Evolutionary conservation across 1,140 invertebrate genomes (phyloP), one percentile per base, ranked within the genome.

Genomic region (Drosophila murphyi): DNA sequence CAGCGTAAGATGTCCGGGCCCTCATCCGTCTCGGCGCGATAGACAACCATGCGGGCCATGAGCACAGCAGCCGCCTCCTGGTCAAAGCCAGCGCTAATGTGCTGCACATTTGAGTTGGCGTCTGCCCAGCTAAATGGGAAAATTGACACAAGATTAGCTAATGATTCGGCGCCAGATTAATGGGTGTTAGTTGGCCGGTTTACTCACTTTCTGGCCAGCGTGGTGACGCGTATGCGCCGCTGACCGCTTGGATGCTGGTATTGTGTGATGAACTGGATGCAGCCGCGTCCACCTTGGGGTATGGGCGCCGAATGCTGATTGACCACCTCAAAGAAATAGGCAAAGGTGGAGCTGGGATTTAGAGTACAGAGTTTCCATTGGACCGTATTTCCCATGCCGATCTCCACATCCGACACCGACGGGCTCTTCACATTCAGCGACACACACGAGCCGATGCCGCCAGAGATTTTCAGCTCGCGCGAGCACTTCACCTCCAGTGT

Each of bases 301-400:
- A 99, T 97, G 0, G 98, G 97, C 5, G 97, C 97, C 32, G 98
- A 96, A 92, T 99, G 98, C 94, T 99, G 98, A 93, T 98, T 99
- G 12, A 98, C 97, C 59, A 99, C 94, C 94, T 99, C 99, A 93
- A 99, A 99, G 93, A 99, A 99, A 65, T 99, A 94, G 10, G 97
- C 97, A 69, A 98, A 95, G 2, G 98, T 99, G 6, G 97, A 97
- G 78, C 96, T 97, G 0, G 98, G 98, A 57, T 95, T 98, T 6
- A 99, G 94, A 0, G 97, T 96, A 93, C 98, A 99, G 93, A 99
- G 96, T 93, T 99, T 99, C 99, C 99, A 99, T 90, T 99, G 97
- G 73, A 96, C 97, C 0, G 99, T 99, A 54, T 97, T 98, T 47
- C 99, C 98, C 92, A 99, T 96, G 62, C 99, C 99, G 64, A 98